Percentiles rank a stretch among this genome's conserved stretches.
These are phyloP conservation scores for Caenorhabditis angaria DNA, from an alignment of 2,888 invertebrate genomes.

Conservation along the genomic window DNA sequence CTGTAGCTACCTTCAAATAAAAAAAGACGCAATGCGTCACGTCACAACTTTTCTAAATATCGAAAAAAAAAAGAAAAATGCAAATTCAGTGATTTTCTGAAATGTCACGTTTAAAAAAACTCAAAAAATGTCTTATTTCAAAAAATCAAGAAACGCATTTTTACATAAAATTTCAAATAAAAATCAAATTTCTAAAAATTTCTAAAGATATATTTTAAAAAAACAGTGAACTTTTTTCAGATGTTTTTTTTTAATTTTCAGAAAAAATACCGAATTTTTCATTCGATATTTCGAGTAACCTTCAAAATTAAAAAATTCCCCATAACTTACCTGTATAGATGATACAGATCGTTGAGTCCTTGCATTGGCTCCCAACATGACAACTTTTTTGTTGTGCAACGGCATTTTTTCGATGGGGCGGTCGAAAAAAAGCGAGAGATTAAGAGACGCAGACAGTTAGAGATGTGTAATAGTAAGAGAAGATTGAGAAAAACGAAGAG, in stretches of 20 bases:
- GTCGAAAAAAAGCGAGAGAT: constrained; percentile 16
- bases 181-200: not conserved
- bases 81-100: too few species aligned
- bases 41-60: too few species aligned
- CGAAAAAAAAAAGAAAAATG: not conserved
- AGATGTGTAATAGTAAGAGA: not conserved
- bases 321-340: constrained; percentile 47
- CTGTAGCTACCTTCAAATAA: too few species aligned
- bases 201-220: not conserved
- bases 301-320: not conserved
- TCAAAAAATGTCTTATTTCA: not conserved
- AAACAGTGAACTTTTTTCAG: not conserved
- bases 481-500: constrained; percentile 15
- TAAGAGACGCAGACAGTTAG: constrained; percentile 14
- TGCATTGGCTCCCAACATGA: constrained; percentile 56
- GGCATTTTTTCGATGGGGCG: constrained; percentile 15
- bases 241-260: not conserved
- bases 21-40: too few species aligned
- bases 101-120: not conserved
- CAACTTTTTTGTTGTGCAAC: constrained; percentile 38
- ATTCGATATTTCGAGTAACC: not conserved
- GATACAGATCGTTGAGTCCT: constrained; percentile 58
- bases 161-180: not conserved
- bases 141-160: not conserved
- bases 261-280: not conserved